Evolutionary conservation across 2,797 vertebrate species (phyloP).

Genomic region (Phataginus tetradactyla): DNA sequence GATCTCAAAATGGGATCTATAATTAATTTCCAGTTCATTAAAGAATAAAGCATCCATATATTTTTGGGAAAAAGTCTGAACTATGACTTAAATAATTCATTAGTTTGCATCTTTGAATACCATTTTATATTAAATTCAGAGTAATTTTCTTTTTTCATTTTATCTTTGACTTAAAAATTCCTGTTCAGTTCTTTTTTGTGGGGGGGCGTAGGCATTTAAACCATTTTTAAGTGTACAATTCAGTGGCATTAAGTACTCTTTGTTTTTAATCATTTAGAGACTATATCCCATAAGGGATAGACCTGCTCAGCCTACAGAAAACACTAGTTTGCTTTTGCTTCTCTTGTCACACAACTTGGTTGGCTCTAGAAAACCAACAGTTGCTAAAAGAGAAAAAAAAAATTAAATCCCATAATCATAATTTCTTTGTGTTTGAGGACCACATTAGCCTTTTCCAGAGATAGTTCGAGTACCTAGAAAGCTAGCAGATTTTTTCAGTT

Average conservation of each 20-base stretch:
- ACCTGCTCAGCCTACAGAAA: not conserved
- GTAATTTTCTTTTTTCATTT: not conserved
- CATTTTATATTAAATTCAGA: constrained; percentile 43
- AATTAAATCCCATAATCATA: constrained; percentile 33
- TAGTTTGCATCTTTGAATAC: constrained; percentile 3
- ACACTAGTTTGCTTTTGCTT: constrained; percentile 10
- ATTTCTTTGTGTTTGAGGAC: constrained; percentile 60
- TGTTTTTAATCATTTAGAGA: constrained; percentile 37
- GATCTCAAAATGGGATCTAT: not conserved
- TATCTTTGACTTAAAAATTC: not conserved
- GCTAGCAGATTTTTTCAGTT: not conserved
- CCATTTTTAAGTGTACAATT: not conserved
- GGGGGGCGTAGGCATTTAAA: not conserved
- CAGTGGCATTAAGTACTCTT: not conserved
- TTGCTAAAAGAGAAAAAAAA: not conserved
- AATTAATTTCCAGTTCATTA: constrained; percentile 49
- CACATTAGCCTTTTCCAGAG: constrained; percentile 17
- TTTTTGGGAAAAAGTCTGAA: not conserved
- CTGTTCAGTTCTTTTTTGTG: not conserved
- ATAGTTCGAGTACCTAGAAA: not conserved
- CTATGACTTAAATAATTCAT: not conserved
- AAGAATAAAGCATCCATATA: not conserved
- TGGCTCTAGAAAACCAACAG: constrained; percentile 9
- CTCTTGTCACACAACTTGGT: not conserved
- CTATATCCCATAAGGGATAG: not conserved